These are phyloP conservation scores for Ectropis grisescens DNA, from an alignment of 1,140 invertebrate genomes.

Conservation along the genomic window DNA sequence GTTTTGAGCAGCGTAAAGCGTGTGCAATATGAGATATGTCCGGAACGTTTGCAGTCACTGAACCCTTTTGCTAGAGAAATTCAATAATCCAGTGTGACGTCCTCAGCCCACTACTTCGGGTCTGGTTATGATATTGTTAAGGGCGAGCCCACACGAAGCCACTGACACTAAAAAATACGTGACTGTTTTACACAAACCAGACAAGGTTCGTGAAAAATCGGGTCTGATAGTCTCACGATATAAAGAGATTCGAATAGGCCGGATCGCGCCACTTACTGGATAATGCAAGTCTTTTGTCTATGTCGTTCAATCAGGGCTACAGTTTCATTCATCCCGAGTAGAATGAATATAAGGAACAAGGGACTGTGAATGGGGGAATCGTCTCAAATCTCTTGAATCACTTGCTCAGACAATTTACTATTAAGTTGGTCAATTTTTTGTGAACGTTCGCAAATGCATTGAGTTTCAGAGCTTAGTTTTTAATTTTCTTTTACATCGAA, in stretches of 20 bases:
- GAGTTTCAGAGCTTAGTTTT: neutral
- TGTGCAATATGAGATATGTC: too few species aligned
- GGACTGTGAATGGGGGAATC: too few species aligned
- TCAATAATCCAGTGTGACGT: conserved; percentile 31
- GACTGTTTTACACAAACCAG: conserved; percentile 28
- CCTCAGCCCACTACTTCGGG: conserved; percentile 22
- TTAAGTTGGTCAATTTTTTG: too few species aligned
- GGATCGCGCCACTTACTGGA: conserved; percentile 27
- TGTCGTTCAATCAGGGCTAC: conserved; percentile 26
- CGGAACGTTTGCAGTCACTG: conserved; percentile 9
- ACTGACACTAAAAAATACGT: conserved; percentile 36
- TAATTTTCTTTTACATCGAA: neutral
- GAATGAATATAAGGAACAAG: neutral
- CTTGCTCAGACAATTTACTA: too few species aligned
- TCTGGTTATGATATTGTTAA: conserved; percentile 38
- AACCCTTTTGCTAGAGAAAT: conserved; percentile 28
- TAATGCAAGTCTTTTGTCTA: conserved; percentile 28
- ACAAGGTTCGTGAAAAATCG: conserved; percentile 23
- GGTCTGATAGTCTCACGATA: conserved; percentile 25
- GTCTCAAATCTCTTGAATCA: too few species aligned
- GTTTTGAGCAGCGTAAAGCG: too few species aligned
- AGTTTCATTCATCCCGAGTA: conserved; percentile 14
- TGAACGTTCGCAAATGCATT: conserved; percentile 1
- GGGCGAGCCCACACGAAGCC: conserved; percentile 17
- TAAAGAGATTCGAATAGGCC: conserved; percentile 37